phyloP scores from a whole-genome alignment of 2,888 invertebrate genomes.

The Cosmopolites sordidus region DNA sequence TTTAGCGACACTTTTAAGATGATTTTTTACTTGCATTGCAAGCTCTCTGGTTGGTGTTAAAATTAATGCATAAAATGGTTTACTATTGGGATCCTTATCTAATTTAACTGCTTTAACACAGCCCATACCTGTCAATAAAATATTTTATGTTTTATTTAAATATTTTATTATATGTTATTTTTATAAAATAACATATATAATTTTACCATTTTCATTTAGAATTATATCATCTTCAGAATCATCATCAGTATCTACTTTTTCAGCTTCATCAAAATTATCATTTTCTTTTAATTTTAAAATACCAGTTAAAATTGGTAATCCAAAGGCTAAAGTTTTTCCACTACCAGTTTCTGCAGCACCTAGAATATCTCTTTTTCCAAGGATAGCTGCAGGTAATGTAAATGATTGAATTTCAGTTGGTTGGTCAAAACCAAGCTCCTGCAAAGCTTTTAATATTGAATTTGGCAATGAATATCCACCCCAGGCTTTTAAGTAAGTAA shows the following conservation, averaged over 20 bases:
- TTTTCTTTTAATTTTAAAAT: slow-evolving; percentile 60
- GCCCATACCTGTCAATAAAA: slow-evolving; percentile 49
- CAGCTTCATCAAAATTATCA: slow-evolving; percentile 25
- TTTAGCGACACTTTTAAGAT: slow-evolving; percentile 74
- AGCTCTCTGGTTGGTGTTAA: slow-evolving; percentile 95
- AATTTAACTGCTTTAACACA: slow-evolving; percentile 58
- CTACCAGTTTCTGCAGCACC: slow-evolving; percentile 99
- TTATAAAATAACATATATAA: background rate
- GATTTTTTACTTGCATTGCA: slow-evolving; percentile 89
- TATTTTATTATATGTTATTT: too few species aligned
- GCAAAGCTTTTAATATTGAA: slow-evolving; percentile 66
- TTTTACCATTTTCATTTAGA: slow-evolving; percentile 16
- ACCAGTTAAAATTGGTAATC: slow-evolving; percentile 85
- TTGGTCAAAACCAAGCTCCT: slow-evolving; percentile 68
- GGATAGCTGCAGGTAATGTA: slow-evolving; percentile 77
- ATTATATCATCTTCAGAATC: background rate
- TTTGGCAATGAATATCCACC: slow-evolving; percentile 27
- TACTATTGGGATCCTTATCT: slow-evolving; percentile 4
- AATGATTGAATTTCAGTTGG: slow-evolving; percentile 88
- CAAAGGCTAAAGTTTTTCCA: slow-evolving; percentile 97
- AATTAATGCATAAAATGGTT: slow-evolving; percentile 76
- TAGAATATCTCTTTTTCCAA: slow-evolving; percentile 85
- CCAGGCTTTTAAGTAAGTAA: slow-evolving; percentile 13
- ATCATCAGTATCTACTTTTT: slow-evolving; percentile 9
- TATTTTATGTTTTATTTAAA: too few species aligned